A percentile compares a stretch with the other conserved stretches of the same genome.
Conservation (phyloP, 2,797 vertebrate genomes). For the Falco concolor region DNA sequence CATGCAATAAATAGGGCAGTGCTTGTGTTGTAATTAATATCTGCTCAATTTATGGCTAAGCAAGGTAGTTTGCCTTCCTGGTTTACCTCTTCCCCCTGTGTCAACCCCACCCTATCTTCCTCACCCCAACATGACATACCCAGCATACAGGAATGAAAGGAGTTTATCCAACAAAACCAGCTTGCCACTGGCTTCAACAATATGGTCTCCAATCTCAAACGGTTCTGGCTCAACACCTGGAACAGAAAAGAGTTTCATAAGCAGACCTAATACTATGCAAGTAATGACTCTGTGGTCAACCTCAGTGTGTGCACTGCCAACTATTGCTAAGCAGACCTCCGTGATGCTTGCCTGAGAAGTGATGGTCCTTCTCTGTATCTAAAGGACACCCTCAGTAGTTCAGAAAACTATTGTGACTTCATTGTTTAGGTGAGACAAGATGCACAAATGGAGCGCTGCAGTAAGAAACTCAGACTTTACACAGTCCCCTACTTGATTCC, state of each 20-base stretch:
- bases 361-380: not conserved
- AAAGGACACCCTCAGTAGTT: not conserved
- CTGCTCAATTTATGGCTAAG: not conserved
- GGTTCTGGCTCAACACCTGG: conserved; percentile 94
- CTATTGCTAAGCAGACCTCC: not conserved
- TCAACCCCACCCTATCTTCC: not conserved
- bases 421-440: not conserved
- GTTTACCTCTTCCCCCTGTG: not conserved
- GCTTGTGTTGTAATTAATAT: not conserved
- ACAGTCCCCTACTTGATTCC: not conserved
- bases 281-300: not conserved
- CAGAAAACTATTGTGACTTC: not conserved
- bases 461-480: not conserved
- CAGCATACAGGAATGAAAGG: conserved; percentile 78
- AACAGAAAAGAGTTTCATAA: conserved; percentile 10
- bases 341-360: not conserved
- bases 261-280: not conserved
- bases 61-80: not conserved
- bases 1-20: not conserved
- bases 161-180: conserved; percentile 86
- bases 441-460: not conserved
- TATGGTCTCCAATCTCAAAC: conserved; percentile 90
- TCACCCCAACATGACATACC: conserved; percentile 66
- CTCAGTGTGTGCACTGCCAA: not conserved
- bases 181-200: conserved; percentile 90